These are phyloP conservation scores for Paradoxurus hermaphroditus DNA, from an alignment of 2,113 vertebrate species.

Conservation along the genomic window DNA sequence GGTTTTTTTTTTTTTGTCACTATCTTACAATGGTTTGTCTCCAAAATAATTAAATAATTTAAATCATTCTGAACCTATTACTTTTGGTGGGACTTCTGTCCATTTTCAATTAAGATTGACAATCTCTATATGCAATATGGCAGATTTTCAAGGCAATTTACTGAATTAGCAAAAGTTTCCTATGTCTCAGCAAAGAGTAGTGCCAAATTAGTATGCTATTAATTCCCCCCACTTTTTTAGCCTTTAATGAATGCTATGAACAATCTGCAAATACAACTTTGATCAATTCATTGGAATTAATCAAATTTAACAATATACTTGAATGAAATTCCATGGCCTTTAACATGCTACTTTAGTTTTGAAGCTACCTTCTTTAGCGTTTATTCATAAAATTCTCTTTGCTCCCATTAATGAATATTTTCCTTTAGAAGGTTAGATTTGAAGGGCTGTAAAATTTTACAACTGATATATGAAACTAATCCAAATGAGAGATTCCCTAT, in stretches of 20 bases:
- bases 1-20: background rate
- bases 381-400: conserved; percentile 39
- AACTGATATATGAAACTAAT: background rate
- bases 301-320: conserved; percentile 32
- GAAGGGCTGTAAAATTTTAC: background rate
- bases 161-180: conserved; percentile 76
- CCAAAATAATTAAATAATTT: conserved; percentile 61
- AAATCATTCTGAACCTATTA: conserved; percentile 52
- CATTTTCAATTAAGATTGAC: conserved; percentile 78
- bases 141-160: conserved; percentile 73
- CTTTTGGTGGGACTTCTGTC: conserved; percentile 60
- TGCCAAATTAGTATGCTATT: conserved; percentile 74
- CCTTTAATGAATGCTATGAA: background rate
- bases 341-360: conserved; percentile 51
- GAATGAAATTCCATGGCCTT: conserved; percentile 45
- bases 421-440: background rate
- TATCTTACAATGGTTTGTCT: background rate
- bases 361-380: conserved; percentile 37
- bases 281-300: conserved; percentile 59
- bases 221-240: conserved; percentile 59
- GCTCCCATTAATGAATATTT: background rate
- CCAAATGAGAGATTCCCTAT: background rate
- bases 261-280: background rate
- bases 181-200: conserved; percentile 69
- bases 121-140: conserved; percentile 64